Percentiles rank a stretch among this genome's conserved stretches.
phyloP scores from a whole-genome alignment of 2,888 invertebrate species.

The Brachylomia viminalis region DNA sequence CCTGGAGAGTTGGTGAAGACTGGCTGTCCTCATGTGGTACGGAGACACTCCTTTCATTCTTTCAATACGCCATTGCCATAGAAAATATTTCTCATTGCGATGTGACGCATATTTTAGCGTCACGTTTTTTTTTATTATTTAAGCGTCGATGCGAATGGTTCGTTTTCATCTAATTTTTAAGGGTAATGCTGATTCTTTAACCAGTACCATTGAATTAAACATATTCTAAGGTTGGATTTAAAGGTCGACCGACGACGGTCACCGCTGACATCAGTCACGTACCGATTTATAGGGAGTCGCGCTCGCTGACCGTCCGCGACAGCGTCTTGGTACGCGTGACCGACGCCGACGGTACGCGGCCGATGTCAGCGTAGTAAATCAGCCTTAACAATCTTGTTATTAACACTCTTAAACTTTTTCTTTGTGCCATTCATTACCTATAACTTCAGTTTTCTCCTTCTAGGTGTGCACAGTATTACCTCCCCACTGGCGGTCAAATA shows the following conservation, averaged over 20 bases:
- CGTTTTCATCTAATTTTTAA: background rate
- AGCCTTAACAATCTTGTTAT: background rate
- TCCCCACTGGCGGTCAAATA: constrained; percentile 99
- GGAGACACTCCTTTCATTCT: constrained; percentile 51
- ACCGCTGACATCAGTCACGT: too few relatives aligned
- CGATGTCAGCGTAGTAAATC: too few relatives aligned
- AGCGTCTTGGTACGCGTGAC: too few relatives aligned
- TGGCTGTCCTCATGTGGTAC: constrained; percentile 97
- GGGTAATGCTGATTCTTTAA: background rate
- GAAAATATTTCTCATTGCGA: background rate
- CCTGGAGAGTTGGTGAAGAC: constrained; percentile 98
- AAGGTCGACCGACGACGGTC: too few relatives aligned
- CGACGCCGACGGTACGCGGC: too few relatives aligned
- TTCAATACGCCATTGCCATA: background rate
- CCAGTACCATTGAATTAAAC: too few relatives aligned
- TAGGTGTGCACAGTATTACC: constrained; percentile 96
- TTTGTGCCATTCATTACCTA: background rate
- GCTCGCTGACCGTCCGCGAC: too few relatives aligned
- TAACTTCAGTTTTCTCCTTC: background rate
- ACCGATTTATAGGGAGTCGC: too few relatives aligned
- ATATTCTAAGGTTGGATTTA: background rate
- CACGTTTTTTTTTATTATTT: too few relatives aligned
- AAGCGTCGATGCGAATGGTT: background rate
- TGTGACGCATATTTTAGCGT: background rate
- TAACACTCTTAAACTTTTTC: too few relatives aligned